Evolutionary conservation across 30 jellyfish, hydroid and myxozoan genomes (phyloP).

Genomic region (Sanderia malayensis): DNA sequence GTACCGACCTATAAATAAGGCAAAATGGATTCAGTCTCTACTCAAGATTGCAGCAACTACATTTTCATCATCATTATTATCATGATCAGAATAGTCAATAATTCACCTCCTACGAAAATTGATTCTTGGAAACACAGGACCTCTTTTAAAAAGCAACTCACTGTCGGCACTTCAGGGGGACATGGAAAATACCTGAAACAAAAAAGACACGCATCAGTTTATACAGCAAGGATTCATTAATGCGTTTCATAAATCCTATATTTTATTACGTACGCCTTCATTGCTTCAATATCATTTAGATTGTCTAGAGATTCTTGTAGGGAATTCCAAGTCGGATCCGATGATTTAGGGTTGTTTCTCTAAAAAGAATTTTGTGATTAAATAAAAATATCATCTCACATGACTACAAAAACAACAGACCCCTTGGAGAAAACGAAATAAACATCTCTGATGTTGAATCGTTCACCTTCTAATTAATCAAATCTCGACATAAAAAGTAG

Average conservation of each 20-base stretch:
- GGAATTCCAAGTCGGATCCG: constrained; percentile 7
- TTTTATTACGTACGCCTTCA: constrained; percentile 16
- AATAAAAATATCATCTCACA: too few relatives aligned
- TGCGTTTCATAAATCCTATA: background rate
- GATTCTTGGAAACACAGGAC: constrained; percentile 54
- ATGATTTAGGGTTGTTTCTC: background rate
- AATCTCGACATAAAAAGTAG: too few relatives aligned
- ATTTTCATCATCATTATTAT: background rate
- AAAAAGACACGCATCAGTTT: background rate
- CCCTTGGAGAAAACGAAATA: too few relatives aligned
- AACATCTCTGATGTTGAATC: too few relatives aligned
- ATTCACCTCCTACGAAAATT: constrained; percentile 61
- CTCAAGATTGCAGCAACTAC: background rate
- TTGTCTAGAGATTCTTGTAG: constrained; percentile 20
- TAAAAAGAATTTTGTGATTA: too few relatives aligned
- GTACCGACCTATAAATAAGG: constrained; percentile 89
- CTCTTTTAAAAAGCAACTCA: constrained; percentile 39
- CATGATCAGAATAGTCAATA: background rate
- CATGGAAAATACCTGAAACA: constrained; percentile 49
- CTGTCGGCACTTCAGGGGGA: constrained; percentile 61
- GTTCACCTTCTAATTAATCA: too few relatives aligned
- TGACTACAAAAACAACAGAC: too few relatives aligned
- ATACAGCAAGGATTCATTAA: background rate
- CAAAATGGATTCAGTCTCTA: background rate
- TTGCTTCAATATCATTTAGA: constrained; percentile 5